These are phyloP conservation scores for Holotrichia oblita DNA, from an alignment of 1,140 invertebrate species.

Conservation along the genomic window DNA sequence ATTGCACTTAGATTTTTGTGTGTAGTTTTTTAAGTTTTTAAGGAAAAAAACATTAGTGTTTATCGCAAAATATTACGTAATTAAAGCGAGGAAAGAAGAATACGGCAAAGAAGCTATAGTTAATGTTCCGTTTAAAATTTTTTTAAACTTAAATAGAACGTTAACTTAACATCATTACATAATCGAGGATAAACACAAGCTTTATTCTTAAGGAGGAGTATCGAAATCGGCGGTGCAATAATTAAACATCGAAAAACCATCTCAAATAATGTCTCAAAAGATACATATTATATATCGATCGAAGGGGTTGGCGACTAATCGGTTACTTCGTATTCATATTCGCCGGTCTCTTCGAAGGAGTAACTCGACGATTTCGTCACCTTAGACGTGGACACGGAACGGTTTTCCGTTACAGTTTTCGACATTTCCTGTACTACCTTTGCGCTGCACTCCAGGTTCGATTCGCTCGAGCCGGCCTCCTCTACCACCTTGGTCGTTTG, in stretches of 20 bases:
- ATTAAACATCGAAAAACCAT: background rate
- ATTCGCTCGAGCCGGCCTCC: constrained; percentile 48
- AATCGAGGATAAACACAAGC: background rate
- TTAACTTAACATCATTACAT: too few species aligned
- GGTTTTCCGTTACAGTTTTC: constrained; percentile 52
- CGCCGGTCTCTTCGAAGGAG: constrained; percentile 58
- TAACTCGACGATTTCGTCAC: constrained; percentile 57
- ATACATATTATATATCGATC: too few species aligned
- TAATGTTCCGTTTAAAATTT: too few species aligned
- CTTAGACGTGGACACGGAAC: constrained; percentile 55
- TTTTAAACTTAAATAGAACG: too few species aligned
- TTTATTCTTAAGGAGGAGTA: background rate
- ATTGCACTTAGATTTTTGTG: background rate
- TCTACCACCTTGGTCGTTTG: constrained; percentile 55
- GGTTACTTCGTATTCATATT: constrained; percentile 52
- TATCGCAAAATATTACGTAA: too few species aligned
- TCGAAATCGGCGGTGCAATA: background rate
- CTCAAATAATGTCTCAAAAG: constrained; percentile 20
- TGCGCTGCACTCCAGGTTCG: constrained; percentile 52
- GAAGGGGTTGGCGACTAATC: background rate
- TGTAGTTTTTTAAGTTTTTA: too few species aligned
- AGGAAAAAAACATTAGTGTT: too few species aligned
- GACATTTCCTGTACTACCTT: constrained; percentile 52
- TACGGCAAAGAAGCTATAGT: too few species aligned
- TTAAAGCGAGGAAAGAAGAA: too few species aligned